Evolutionary conservation across 35 echinoderm and acorn worm genomes (phyloP).

Genomic region (Eucidaris tribuloides): DNA sequence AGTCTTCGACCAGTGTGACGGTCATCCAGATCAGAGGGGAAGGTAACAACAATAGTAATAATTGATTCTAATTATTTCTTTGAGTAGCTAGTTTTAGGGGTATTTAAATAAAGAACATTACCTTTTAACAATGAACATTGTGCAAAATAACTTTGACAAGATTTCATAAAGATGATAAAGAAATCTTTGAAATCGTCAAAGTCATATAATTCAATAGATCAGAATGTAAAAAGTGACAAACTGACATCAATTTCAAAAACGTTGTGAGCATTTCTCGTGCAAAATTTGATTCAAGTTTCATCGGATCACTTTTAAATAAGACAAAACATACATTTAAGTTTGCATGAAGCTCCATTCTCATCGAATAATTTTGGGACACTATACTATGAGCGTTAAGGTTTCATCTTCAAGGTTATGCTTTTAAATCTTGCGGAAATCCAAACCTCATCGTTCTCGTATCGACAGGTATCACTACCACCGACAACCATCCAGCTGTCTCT

Average conservation of each 20-base stretch:
- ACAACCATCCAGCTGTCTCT: slow-evolving; percentile 54
- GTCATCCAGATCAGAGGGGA: slow-evolving; percentile 50
- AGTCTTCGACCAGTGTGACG: slow-evolving; percentile 71
- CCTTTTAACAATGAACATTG: not conserved
- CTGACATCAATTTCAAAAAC: too few relatives aligned
- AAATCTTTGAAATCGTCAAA: not conserved
- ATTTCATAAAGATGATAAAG: not conserved
- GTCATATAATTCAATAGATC: not conserved
- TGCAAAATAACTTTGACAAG: not conserved
- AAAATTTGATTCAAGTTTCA: not conserved
- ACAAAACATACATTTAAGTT: not conserved
- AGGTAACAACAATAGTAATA: not conserved
- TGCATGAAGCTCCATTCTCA: not conserved
- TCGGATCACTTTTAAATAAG: not conserved
- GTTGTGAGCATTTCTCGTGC: not conserved
- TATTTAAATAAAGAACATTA: not conserved
- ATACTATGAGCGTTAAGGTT: not conserved
- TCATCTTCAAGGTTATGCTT: not conserved
- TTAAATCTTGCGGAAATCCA: too few relatives aligned
- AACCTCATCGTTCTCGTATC: too few relatives aligned
- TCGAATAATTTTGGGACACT: not conserved
- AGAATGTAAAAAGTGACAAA: not conserved
- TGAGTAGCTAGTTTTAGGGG: not conserved
- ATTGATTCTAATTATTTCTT: not conserved
- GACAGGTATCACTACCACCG: slow-evolving; percentile 47